Base-by-base conservation (phyloP, 2,888 invertebrate genomes). In the Drosophila ochracea region DNA sequence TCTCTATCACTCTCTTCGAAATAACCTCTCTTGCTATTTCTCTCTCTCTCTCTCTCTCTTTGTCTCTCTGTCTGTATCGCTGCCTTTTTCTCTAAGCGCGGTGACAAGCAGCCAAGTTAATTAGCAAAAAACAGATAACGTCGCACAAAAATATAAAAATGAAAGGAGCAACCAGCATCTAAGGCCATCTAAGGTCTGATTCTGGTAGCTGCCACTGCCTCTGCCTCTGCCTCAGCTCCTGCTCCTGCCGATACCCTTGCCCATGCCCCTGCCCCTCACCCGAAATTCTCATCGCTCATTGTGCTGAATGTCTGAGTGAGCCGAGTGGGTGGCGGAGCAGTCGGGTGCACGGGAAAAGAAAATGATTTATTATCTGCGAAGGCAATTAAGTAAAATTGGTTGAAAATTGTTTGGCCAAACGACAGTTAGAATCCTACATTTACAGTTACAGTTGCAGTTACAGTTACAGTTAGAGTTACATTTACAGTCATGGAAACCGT, bases 361-460 rank as follows among this genome's bases (percentile, higher is more conserved):
- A 83, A 84, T 83, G 83, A 83, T 83, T 83, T 87, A 83, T 83
- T 83, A 83, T 87, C 82, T 87, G 82, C 39, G 76, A 84, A 79
- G 84, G 84, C 87, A 83, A 87, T 83, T 83, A 82, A 83, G 82
- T 65, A 87, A 84, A 83, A 87, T 84, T 87, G 82, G 72, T 83
- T 76, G 79, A 78, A 84, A 86, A 83, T 86, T 84, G 78, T 82
- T 83, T 72, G 82, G 71, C 28, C 60, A 67, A 78, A 53, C 61
- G 64, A 65, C 73, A 76, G 73, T 77, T 62, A 52, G 52, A 60
- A 30, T 68, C 3, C 13, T n/a, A 30, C 28, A 28, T n/a, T n/a
- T n/a, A 65, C 69, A 73, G 63, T 72, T 49, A 11, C 31, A 66
- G 59, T 68, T 70, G 59, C 41, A 39, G 1, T 35, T 25, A 28